Base-by-base conservation (phyloP, 2,797 vertebrate species). In the Acrocephalus scirpaceus region DNA sequence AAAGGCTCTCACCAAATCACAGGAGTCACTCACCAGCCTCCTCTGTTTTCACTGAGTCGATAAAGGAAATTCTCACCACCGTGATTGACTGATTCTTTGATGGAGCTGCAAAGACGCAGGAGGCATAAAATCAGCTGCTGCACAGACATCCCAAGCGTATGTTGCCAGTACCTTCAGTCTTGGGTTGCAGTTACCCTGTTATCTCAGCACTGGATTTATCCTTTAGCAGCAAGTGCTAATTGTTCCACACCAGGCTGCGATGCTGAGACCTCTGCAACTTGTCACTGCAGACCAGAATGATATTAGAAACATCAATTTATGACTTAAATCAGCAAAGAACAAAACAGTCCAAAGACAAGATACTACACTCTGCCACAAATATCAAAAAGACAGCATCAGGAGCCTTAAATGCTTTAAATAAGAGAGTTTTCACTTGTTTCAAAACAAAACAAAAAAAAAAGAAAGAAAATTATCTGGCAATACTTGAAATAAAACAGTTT, bases 201-300 rank as follows among this genome's bases (percentile, higher is more conserved):
- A 91, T 88, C 92, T 82, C 47, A 83, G 32, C 36, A 64, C 27
- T 86, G 80, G 40, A 50, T 66, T 94, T 89, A 69, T 34, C 54
- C 65, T 71, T 83, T 29, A 90, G 51, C 78, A 90, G 64, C 50
- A 60, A 93, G 70, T 57, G 75, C 61, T 88, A 76, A 93, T 71
- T 2, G 0, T 65, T 91, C 61, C 87, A 64, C 57, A 40, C 32
- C 0, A 0, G 1, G 11, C 3, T 1, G 50, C 0, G 0, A 84
- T 48, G 79, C 25, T 66, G 77, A 89, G 56, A 60, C 40, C 64
- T 70, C 89, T 70, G 58, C 77, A 83, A 27, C 73, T 92, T 85
- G 72, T 72, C 87, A 45, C 61, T 65, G 51, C 79, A 75, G 54
- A 75, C n/a, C 40, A 78, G 73, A 75, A 88, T 4, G 4, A 36